These are phyloP conservation scores for Plagodis pulveraria DNA, from an alignment of 2,888 invertebrate species.

Conservation along the genomic window DNA sequence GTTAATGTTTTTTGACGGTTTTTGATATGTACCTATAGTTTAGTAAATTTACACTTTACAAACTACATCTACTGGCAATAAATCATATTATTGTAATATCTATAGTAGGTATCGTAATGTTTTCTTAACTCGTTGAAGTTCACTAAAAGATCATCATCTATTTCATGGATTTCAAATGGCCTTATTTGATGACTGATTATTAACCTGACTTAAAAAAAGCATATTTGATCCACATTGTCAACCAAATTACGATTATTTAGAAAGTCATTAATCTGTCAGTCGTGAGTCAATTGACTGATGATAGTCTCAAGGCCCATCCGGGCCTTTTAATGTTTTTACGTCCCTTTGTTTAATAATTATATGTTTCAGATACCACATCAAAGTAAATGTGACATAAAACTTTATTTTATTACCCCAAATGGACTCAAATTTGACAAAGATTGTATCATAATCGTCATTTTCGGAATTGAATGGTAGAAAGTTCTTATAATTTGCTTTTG, in stretches of 20 bases:
- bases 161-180: no score
- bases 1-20: no score
- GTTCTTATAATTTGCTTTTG: background rate
- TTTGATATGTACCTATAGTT: no score
- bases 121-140: no score
- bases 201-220: background rate
- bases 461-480: slow-evolving; percentile 52
- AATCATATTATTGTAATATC: no score
- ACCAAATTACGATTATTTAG: slow-evolving; percentile 53
- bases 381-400: slow-evolving; percentile 83
- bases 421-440: slow-evolving; percentile 81
- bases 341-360: slow-evolving; percentile 63
- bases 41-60: no score
- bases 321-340: slow-evolving; percentile 24
- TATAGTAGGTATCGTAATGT: no score
- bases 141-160: no score
- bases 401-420: slow-evolving; percentile 82
- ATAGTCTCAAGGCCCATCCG: slow-evolving; percentile 40
- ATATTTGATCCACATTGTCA: slow-evolving; percentile 35
- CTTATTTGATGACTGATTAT: background rate
- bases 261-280: slow-evolving; percentile 30
- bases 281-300: slow-evolving; percentile 23
- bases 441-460: slow-evolving; percentile 71
- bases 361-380: slow-evolving; percentile 70
- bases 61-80: no score